phyloP scores from a whole-genome alignment of 2,888 invertebrate species.

The Melanchra persicariae region DNA sequence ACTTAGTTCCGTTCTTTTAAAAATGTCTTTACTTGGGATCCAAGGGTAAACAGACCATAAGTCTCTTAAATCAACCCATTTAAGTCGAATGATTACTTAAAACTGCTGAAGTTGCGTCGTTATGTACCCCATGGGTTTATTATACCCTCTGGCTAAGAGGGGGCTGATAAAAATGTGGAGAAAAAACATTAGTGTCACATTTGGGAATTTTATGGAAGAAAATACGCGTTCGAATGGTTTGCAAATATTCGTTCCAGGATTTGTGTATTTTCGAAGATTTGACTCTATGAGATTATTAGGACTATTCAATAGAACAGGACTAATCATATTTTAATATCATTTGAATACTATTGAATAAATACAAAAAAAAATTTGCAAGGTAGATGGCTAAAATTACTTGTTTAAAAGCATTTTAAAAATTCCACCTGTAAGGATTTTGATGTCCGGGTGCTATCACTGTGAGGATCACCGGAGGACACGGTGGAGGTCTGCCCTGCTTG shows the following conservation, averaged over 20 bases:
- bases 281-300: neutral
- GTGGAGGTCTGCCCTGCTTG: too few species aligned
- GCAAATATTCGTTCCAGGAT: neutral
- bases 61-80: slow-evolving; percentile 11
- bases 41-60: neutral
- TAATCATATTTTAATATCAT: too few species aligned
- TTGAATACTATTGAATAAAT: too few species aligned
- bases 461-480: too few species aligned
- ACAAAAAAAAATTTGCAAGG: too few species aligned
- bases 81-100: slow-evolving; percentile 33
- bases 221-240: slow-evolving; percentile 11
- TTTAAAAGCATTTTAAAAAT: too few species aligned
- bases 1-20: too few species aligned
- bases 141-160: neutral
- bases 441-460: too few species aligned
- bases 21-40: neutral
- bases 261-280: neutral
- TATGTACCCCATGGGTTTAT: slow-evolving; percentile 12
- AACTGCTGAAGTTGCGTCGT: slow-evolving; percentile 30
- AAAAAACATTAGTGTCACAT: slow-evolving; percentile 39
- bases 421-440: too few species aligned
- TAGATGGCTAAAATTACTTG: too few species aligned
- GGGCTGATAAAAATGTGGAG: slow-evolving; percentile 19
- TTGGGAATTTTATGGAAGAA: slow-evolving; percentile 29
- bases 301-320: too few species aligned